Base-by-base conservation (phyloP, 2,888 invertebrate species). In the Heterodera filipjevi region DNA sequence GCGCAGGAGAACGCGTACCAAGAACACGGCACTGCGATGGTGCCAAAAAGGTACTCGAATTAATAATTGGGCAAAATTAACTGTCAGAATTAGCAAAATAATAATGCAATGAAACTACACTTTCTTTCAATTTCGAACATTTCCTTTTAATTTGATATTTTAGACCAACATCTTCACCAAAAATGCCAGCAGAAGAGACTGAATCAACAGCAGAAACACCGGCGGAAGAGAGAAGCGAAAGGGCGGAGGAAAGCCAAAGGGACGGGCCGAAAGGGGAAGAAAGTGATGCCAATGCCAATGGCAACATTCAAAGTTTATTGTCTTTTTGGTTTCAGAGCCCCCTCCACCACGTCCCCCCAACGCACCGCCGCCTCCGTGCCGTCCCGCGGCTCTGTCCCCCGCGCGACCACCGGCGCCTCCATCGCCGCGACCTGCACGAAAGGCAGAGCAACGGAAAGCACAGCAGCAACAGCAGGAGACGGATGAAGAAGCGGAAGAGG, bases 241-340 rank as follows among this genome's bases (percentile, higher is more conserved):
- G 27, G 1, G 64, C 44, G 46, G 75, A 30, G 3, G 66, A 22
- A 33, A 44, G 16, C 12, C 27, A 59, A 64, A 22, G 30, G 3
- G 66, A 64, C 2, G 81, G 82, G 75, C 74, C 81, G 73, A 80
- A 81, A 66, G 84, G 84, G 68, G 87, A 88, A 76, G 82, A 84
- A 35, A 87, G 89, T 78, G 88, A 88, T 73, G 85, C 88, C 6
- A 53, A 10, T 3, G 16, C 39, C 39, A n/a, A n/a, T n/a, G n/a
- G 39, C 39, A 39, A 49, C 8, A 14, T 49, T 14, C 0, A 49
- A 49, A 14, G 3, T 0, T 49, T 14, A 16, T 49, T 49, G 49
- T 14, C 3, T 49, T 5, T 14, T 19, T 49, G 8, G 6, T 16
- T 27, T n/a, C 10, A 59, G 59, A n/a, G 27, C 0, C 59, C 10